Base-by-base conservation (phyloP, 2,797 vertebrate genomes). In the Lacerta agilis region DNA sequence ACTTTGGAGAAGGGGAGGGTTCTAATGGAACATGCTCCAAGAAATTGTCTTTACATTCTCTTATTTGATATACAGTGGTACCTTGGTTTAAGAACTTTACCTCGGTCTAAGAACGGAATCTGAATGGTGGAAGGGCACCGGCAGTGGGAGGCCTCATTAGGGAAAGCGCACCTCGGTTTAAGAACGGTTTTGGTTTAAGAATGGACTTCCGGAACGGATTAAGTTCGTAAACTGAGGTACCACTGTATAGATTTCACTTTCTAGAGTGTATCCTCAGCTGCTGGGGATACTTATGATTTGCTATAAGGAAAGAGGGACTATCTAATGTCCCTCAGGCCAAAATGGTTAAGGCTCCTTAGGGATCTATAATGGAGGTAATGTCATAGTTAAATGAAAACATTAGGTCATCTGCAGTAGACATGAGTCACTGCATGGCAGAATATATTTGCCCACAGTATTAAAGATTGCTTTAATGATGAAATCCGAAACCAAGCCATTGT, bases 341-440 rank as follows among this genome's bases (percentile, higher is more conserved):
- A 79, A 10, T 23, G 2, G 10, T 72, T 88, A 79, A n/a, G 29
- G 27, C 29, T 77, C 41, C 25, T 49, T 43, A 49, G 43, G 23
- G 10, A 77, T 77, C 72, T 55, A 7, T 45, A 72, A 45, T 33
- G 36, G 38, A 61, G 75, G 66, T 9, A 79, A 18, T 45, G 1
- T 64, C 72, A 79, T 41, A 84, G 36, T 88, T 83, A 10, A 83
- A 81, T 66, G 27, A 86, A 81, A 89, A 41, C 18, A 33, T 86
- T 76, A 45, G 83, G 58, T 89, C 71, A 91, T 92, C 8, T 5
- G 11, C 29, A 43, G n/a, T 58, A 13, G 29, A 81, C 89, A 41
- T 79, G 33, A 87, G 49, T 61, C 49, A 43, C 11, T 76, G 33
- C 72, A 76, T 73, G 72, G 9, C 38, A 77, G 77, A 1, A 82